These are phyloP conservation scores for Sus cebifrons DNA, from an alignment of 2,797 vertebrate genomes.

Conservation along the genomic window DNA sequence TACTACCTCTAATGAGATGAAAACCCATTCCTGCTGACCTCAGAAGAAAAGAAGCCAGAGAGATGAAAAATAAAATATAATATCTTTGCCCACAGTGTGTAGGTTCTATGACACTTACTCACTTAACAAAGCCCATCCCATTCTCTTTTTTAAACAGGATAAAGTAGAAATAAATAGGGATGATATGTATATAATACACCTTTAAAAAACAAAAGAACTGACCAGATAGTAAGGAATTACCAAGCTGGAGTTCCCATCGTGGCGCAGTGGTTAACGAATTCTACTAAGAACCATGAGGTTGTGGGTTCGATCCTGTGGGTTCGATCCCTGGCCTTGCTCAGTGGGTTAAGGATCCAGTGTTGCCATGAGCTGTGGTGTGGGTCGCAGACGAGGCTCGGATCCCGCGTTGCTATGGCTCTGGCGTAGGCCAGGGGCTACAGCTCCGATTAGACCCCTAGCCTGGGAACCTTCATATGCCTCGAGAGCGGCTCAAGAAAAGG, in stretches of 20 bases:
- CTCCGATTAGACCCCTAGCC: too few species aligned
- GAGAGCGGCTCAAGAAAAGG: too few species aligned
- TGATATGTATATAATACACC: neutral
- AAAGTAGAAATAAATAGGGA: neutral
- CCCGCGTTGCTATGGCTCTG: too few species aligned
- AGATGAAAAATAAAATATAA: neutral
- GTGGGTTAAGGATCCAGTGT: too few species aligned
- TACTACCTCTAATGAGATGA: neutral
- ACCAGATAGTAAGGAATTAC: neutral
- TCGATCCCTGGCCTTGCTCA: too few species aligned
- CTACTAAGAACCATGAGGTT: too few species aligned
- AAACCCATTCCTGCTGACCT: neutral
- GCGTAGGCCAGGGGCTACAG: too few species aligned
- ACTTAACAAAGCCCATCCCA: neutral
- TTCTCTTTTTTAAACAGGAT: neutral
- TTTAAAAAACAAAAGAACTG: neutral
- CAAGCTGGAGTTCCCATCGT: neutral
- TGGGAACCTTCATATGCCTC: too few species aligned
- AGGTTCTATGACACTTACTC: neutral
- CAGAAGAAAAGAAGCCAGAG: conserved; percentile 5
- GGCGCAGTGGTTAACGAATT: too few species aligned
- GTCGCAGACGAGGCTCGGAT: too few species aligned
- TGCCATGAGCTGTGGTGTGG: too few species aligned
- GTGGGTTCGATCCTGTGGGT: too few species aligned
- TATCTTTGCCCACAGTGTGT: neutral